Evolutionary conservation across 1,140 invertebrate species (phyloP), one percentile per base, ranked within the genome.

Genomic region (Leguminivora glycinivorella): DNA sequence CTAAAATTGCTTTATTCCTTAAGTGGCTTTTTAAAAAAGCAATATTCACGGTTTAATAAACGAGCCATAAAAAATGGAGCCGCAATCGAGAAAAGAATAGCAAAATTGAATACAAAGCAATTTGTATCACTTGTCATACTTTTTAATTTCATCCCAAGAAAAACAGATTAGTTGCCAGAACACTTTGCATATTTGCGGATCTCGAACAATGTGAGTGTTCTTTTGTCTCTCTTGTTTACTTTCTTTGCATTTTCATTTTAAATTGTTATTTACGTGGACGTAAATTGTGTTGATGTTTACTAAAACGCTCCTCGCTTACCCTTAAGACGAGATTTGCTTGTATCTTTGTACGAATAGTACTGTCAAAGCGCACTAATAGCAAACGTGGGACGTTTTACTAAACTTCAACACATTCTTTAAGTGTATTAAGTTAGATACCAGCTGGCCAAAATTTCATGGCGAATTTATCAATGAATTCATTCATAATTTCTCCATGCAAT

Each of bases 61-160:
- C 83, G 82, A 78, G 76, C 77, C 74, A 83, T 87, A 82, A 85
- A 83, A 86, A 88, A 85, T 79, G 83, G 83, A 84, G 71, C 40
- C 81, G 77, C 81, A 81, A 81, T 80, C 80, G 80, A 76, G 77
- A 83, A 77, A 77, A 78, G 68, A 56, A 56, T 5, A 79, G 77
- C 75, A 80, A 86, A 86, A 88, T 85, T 84, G 83, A 83, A 81
- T 75, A 77, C 78, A 72, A 77, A 77, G 80, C 83, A 84, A 89
- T 88, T 81, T 89, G 84, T 86, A 86, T 85, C 76, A 82, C 79
- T 83, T 81, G 81, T 87, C 83, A 85, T 87, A 83, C 79, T 89
- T 80, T 89, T 86, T 85, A 87, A 85, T 88, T 87, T 85, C 77
- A 81, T 79, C 77, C 34, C 29, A 71, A 70, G 70, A 73, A 73